Evolutionary conservation across 2,888 invertebrate genomes (phyloP).

Genomic region (Leptopilina syphax): DNA sequence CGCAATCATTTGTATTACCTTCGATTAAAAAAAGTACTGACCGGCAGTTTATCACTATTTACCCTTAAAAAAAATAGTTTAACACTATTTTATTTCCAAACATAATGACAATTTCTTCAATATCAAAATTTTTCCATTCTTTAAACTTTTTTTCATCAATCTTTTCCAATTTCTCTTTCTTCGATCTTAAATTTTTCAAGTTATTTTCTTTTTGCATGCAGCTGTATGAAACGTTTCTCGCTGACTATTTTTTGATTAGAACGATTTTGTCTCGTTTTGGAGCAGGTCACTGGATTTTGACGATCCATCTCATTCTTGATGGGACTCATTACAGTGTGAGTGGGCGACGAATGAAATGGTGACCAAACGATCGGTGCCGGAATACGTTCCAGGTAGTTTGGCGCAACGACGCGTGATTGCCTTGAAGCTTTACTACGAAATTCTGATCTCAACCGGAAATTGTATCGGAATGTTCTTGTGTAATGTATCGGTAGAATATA

Average conservation of each 20-base stretch:
- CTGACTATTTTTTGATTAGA: background rate
- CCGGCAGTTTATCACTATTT: too few relatives aligned
- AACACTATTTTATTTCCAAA: too few relatives aligned
- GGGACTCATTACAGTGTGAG: slow-evolving; percentile 25
- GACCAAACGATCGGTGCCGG: slow-evolving; percentile 40
- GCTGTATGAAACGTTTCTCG: too few relatives aligned
- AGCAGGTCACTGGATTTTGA: slow-evolving; percentile 10
- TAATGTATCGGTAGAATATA: slow-evolving; percentile 32
- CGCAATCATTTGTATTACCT: too few relatives aligned
- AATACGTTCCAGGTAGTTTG: slow-evolving; percentile 34
- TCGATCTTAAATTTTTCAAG: too few relatives aligned
- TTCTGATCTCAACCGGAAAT: slow-evolving; percentile 55
- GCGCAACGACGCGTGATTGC: slow-evolving; percentile 41
- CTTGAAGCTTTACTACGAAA: slow-evolving; percentile 50
- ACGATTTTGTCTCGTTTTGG: background rate
- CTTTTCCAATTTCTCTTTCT: too few relatives aligned
- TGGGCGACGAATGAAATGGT: slow-evolving; percentile 31
- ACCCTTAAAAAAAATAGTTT: too few relatives aligned
- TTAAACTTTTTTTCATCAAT: too few relatives aligned
- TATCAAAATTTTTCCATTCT: too few relatives aligned
- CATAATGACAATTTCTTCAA: too few relatives aligned
- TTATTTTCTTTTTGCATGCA: too few relatives aligned
- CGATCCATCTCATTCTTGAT: slow-evolving; percentile 27
- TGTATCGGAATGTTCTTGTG: slow-evolving; percentile 42
- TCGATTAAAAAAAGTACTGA: too few relatives aligned